phyloP scores from a whole-genome alignment of 2,888 invertebrate genomes.

The Drosophila seclusa region DNA sequence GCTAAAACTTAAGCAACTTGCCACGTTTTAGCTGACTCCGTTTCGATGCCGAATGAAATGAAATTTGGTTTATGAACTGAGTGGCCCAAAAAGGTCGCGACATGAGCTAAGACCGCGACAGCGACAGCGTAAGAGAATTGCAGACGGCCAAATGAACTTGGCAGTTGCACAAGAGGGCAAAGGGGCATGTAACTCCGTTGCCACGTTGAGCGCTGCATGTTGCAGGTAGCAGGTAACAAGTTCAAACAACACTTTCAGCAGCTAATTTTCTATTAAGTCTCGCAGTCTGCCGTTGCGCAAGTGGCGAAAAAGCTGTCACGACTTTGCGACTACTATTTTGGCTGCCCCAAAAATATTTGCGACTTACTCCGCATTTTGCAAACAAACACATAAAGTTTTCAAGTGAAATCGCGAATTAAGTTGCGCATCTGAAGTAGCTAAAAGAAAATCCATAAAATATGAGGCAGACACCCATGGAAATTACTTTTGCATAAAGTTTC shows the following conservation, averaged over 20 bases:
- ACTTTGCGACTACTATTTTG: slow-evolving; percentile 46
- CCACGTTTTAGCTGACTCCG: slow-evolving; percentile 49
- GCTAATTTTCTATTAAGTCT: slow-evolving; percentile 70
- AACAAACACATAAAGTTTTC: slow-evolving; percentile 50
- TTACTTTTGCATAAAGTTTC: slow-evolving; percentile 31
- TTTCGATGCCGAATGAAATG: slow-evolving; percentile 61
- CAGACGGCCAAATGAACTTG: slow-evolving; percentile 68
- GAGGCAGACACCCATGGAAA: slow-evolving; percentile 26
- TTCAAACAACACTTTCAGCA: slow-evolving; percentile 61
- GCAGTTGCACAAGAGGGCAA: slow-evolving; percentile 38
- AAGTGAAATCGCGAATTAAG: slow-evolving; percentile 44
- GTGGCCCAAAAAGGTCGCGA: slow-evolving; percentile 53
- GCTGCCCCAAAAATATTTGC: slow-evolving; percentile 32
- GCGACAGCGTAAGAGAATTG: slow-evolving; percentile 54
- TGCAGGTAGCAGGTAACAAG: slow-evolving; percentile 50
- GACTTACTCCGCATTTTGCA: slow-evolving; percentile 41
- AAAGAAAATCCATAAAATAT: slow-evolving; percentile 38
- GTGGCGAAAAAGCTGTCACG: slow-evolving; percentile 49
- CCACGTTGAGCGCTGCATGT: neutral
- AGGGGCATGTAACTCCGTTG: neutral
- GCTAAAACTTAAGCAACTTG: slow-evolving; percentile 75
- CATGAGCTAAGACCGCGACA: slow-evolving; percentile 28
- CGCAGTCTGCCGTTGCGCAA: slow-evolving; percentile 31
- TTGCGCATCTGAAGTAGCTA: slow-evolving; percentile 11
- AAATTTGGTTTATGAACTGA: slow-evolving; percentile 77